A percentile compares a stretch with the other conserved stretches of the same genome.
phyloP scores from a whole-genome alignment of 2,797 vertebrate genomes.

The Enteromius argenteus region DNA sequence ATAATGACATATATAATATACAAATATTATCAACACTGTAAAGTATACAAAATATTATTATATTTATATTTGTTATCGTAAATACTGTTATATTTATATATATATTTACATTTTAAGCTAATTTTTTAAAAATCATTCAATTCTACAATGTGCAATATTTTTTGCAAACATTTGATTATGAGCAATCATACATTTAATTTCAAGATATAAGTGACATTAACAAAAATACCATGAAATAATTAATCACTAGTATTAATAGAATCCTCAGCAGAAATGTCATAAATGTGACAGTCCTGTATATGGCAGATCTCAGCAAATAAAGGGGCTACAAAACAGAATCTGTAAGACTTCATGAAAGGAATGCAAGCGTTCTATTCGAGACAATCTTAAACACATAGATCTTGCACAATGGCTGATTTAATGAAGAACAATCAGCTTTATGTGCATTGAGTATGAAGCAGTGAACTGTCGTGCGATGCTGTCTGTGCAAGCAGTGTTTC shows the following conservation, averaged over 20 bases:
- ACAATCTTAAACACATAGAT: neutral
- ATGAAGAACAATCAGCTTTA: slow-evolving; percentile 31
- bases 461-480: neutral
- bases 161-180: neutral
- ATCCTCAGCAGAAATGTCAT: neutral
- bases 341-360: neutral
- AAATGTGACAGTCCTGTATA: neutral
- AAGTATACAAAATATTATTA: neutral
- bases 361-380: neutral
- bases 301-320: neutral
- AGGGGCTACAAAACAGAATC: neutral
- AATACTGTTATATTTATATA: neutral
- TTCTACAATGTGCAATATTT: neutral
- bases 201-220: neutral
- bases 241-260: neutral
- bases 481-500: neutral
- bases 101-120: neutral
- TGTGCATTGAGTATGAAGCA: slow-evolving; percentile 7
- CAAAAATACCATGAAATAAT: neutral
- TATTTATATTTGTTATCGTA: neutral
- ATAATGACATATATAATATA: neutral
- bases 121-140: neutral
- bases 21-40: neutral
- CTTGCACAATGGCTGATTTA: slow-evolving; percentile 9
- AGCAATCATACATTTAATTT: neutral